Conservation (phyloP, 2,113 vertebrate genomes). For the Leucopsar rothschildi region DNA sequence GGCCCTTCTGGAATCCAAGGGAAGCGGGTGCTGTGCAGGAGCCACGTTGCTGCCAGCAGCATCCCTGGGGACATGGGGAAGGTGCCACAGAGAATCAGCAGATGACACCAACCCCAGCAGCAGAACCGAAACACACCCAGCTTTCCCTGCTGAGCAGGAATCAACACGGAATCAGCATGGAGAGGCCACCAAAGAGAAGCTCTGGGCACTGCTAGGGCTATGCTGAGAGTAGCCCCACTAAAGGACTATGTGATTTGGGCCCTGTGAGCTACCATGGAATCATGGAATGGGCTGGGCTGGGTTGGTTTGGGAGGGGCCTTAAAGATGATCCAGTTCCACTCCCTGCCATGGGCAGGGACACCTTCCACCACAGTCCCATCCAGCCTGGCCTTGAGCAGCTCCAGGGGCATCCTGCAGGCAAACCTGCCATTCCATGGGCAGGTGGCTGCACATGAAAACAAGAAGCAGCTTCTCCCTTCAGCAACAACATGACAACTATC, state of each 20-base stretch:
- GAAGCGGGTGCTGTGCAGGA: neutral
- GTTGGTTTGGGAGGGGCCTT: neutral
- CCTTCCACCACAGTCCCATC: neutral
- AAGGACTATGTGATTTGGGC: fast-evolving
- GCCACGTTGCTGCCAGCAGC: neutral
- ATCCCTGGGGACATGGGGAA: fast-evolving
- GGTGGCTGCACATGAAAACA: neutral
- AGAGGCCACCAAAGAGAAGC: neutral
- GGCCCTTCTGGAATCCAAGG: neutral
- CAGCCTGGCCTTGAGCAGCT: neutral
- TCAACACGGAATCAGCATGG: fast-evolving
- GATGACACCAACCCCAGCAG: neutral
- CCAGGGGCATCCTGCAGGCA: neutral
- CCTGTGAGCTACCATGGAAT: neutral
- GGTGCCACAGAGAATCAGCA: neutral
- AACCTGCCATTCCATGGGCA: neutral
- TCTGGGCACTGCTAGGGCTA: neutral
- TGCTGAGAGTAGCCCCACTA: neutral
- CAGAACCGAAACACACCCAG: neutral
- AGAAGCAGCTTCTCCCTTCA: neutral
- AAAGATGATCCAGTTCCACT: neutral
- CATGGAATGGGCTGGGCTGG: neutral
- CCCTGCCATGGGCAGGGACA: neutral
- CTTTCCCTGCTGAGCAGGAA: neutral
- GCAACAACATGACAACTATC: neutral